These are phyloP conservation scores for Folsomia manolachei DNA, from an alignment of 2,888 invertebrate species.

Conservation along the genomic window DNA sequence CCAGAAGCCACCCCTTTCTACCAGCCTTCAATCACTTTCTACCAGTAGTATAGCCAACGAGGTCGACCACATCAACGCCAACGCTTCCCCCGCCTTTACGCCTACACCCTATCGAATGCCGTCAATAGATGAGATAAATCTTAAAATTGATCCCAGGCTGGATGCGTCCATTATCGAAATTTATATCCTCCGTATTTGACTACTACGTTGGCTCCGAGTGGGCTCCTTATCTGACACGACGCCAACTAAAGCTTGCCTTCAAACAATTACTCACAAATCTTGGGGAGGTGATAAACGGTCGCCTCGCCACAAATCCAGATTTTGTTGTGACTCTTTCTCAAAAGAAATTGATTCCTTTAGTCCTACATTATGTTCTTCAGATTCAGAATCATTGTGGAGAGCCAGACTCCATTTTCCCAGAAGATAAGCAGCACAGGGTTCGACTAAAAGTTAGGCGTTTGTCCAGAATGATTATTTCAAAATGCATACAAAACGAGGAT, in stretches of 20 bases:
- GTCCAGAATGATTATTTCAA: conserved; percentile 36
- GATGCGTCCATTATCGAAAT: conserved; percentile 42
- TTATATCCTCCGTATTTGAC: conserved; percentile 41
- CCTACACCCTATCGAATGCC: conserved; percentile 25
- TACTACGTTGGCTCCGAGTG: conserved; percentile 42
- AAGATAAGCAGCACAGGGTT: conserved; percentile 9
- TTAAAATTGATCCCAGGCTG: conserved; percentile 39
- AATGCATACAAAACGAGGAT: conserved; percentile 29
- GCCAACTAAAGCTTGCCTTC: conserved; percentile 38
- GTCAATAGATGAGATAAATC: conserved; percentile 25
- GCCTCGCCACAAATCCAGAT: conserved; percentile 21
- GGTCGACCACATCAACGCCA: no score
- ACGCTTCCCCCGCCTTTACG: conserved; percentile 18
- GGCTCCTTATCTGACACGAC: conserved; percentile 47
- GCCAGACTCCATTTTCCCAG: conserved; percentile 14
- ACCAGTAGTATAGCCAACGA: no score
- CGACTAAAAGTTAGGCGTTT: conserved; percentile 37
- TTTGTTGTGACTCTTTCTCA: conserved; percentile 17
- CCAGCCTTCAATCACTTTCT: no score
- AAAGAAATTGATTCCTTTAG: conserved; percentile 33
- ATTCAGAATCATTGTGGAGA: conserved; percentile 10
- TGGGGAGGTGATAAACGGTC: conserved; percentile 28
- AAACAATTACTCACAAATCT: conserved; percentile 39
- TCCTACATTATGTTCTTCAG: conserved; percentile 30
- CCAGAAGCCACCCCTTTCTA: no score